These are phyloP conservation scores for Tauraco hartlaubi DNA, from an alignment of 2,797 vertebrate species.

Conservation along the genomic window DNA sequence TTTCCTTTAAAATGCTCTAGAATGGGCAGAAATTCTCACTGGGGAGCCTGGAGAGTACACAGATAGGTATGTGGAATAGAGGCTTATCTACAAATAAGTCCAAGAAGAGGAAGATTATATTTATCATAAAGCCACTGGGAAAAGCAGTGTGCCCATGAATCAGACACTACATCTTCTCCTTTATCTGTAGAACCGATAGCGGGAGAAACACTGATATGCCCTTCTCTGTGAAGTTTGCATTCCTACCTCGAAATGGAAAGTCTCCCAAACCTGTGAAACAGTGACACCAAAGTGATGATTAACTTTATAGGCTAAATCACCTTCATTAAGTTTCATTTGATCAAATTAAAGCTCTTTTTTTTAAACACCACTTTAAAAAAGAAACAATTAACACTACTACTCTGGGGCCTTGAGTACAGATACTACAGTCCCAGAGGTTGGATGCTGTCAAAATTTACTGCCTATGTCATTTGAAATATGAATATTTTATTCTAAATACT, in stretches of 20 bases:
- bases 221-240: not conserved
- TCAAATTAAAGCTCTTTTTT: slow-evolving; percentile 37
- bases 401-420: not conserved
- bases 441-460: slow-evolving; percentile 51
- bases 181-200: not conserved
- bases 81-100: slow-evolving; percentile 53
- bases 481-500: slow-evolving; percentile 66
- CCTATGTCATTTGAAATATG: slow-evolving; percentile 21
- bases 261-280: not conserved
- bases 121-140: slow-evolving; percentile 39
- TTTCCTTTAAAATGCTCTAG: not conserved
- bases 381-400: slow-evolving; percentile 15
- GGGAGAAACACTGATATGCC: not conserved
- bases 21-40: not conserved
- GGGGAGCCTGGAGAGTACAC: not conserved
- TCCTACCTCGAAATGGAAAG: not conserved
- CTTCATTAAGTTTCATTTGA: slow-evolving; percentile 52
- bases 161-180: not conserved
- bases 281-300: slow-evolving; percentile 2
- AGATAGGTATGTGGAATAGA: not conserved
- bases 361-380: not conserved
- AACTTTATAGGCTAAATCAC: slow-evolving; percentile 25
- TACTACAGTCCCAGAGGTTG: not conserved
- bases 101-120: slow-evolving; percentile 36
- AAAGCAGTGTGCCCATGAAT: slow-evolving; percentile 11